Conservation (phyloP, 1,140 invertebrate genomes). For the Dreissena polymorpha region DNA sequence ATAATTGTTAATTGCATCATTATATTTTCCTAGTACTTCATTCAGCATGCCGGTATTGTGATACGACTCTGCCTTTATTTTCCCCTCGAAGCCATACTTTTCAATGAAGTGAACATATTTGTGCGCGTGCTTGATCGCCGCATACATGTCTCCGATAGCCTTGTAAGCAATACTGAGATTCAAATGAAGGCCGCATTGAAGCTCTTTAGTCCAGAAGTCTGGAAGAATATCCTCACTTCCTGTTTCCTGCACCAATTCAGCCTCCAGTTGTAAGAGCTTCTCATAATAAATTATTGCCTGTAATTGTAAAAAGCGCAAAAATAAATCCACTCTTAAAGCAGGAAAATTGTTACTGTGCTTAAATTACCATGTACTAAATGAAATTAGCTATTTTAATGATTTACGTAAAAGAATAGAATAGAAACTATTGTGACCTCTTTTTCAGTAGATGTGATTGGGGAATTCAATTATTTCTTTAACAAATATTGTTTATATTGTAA, state of each 20-base stretch:
- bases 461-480: too few species aligned
- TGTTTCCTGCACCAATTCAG: conserved; percentile 65
- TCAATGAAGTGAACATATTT: conserved; percentile 67
- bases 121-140: conserved; percentile 71
- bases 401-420: too few species aligned
- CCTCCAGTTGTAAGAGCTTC: conserved; percentile 73
- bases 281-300: conserved; percentile 76
- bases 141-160: conserved; percentile 71
- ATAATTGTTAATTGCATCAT: conserved; percentile 70
- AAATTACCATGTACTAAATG: too few species aligned
- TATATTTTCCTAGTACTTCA: conserved; percentile 74
- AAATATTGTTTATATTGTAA: too few species aligned
- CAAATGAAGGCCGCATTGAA: conserved; percentile 75
- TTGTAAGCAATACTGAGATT: conserved; percentile 78
- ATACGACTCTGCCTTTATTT: conserved; percentile 68
- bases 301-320: too few species aligned
- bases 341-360: too few species aligned
- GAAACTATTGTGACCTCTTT: too few species aligned
- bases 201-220: conserved; percentile 75
- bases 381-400: too few species aligned
- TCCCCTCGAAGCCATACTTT: conserved; percentile 62
- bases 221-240: conserved; percentile 63
- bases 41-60: conserved; percentile 75
- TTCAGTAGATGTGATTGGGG: too few species aligned
- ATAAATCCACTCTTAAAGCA: too few species aligned